These are phyloP conservation scores for Drosophila arizonae DNA, from an alignment of 1,140 invertebrate genomes.

Conservation along the genomic window DNA sequence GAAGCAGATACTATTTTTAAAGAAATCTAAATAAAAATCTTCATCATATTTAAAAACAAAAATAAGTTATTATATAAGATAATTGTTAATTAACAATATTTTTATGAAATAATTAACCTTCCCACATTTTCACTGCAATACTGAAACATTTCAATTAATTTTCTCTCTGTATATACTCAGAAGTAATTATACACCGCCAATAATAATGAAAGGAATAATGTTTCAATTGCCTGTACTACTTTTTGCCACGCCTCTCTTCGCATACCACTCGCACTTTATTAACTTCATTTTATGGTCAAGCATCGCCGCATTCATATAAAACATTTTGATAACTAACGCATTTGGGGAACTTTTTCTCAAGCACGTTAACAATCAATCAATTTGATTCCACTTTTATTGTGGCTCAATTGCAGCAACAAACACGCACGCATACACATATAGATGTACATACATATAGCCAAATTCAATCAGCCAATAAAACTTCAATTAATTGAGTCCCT, in stretches of 20 bases:
- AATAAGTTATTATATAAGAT: too few relatives aligned
- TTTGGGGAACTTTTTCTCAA: slow-evolving; percentile 23
- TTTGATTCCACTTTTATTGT: slow-evolving; percentile 47
- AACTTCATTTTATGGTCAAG: background rate
- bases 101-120: too few relatives aligned
- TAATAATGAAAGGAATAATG: background rate
- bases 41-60: too few relatives aligned
- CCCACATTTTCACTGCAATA: too few relatives aligned
- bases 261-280: background rate
- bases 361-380: slow-evolving; percentile 57
- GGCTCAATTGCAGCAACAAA: slow-evolving; percentile 1
- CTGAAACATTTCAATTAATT: too few relatives aligned
- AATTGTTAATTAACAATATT: too few relatives aligned
- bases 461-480: slow-evolving; percentile 64
- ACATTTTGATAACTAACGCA: slow-evolving; percentile 15
- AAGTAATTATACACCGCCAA: background rate
- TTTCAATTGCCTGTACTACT: background rate
- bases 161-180: too few relatives aligned
- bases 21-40: too few relatives aligned
- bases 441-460: background rate
- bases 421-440: background rate
- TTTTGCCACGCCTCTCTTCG: background rate
- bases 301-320: background rate
- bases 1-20: too few relatives aligned
- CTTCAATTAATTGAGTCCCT: slow-evolving; percentile 73